These are phyloP conservation scores for Hirtodrosophila histrioides DNA, from an alignment of 2,888 invertebrate species.

Conservation along the genomic window DNA sequence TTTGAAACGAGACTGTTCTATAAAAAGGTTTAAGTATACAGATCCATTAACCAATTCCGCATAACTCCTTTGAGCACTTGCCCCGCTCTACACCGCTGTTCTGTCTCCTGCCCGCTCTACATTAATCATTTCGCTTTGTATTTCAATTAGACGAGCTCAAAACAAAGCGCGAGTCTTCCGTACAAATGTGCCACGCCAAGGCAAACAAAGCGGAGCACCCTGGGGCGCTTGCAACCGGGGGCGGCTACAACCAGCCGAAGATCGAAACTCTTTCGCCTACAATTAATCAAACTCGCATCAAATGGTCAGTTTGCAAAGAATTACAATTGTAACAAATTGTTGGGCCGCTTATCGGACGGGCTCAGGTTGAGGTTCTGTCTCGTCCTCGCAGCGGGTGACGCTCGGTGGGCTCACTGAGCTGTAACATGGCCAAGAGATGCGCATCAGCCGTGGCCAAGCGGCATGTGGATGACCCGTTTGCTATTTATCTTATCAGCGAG, in stretches of 20 bases:
- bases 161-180: constrained; percentile 35
- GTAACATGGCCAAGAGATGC: constrained; percentile 36
- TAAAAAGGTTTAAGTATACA: neutral
- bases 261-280: constrained; percentile 62
- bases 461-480: constrained; percentile 55
- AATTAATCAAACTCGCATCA: constrained; percentile 62
- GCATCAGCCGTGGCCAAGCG: constrained; percentile 36
- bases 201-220: constrained; percentile 28
- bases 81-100: constrained; percentile 7
- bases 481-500: constrained; percentile 70
- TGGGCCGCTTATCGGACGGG: constrained; percentile 22
- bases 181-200: constrained; percentile 36
- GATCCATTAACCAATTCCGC: constrained; percentile 29
- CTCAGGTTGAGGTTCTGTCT: constrained; percentile 20
- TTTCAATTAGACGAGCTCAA: constrained; percentile 60
- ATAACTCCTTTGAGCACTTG: constrained; percentile 34
- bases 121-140: constrained; percentile 62
- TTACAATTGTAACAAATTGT: constrained; percentile 60
- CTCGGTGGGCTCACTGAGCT: constrained; percentile 24
- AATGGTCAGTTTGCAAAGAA: constrained; percentile 53
- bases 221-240: constrained; percentile 33
- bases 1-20: no score
- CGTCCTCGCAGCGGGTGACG: constrained; percentile 58
- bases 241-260: constrained; percentile 9
- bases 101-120: constrained; percentile 15